These are phyloP conservation scores for Micoletzkya japonica DNA, from an alignment of 2,888 invertebrate species.

Conservation along the genomic window DNA sequence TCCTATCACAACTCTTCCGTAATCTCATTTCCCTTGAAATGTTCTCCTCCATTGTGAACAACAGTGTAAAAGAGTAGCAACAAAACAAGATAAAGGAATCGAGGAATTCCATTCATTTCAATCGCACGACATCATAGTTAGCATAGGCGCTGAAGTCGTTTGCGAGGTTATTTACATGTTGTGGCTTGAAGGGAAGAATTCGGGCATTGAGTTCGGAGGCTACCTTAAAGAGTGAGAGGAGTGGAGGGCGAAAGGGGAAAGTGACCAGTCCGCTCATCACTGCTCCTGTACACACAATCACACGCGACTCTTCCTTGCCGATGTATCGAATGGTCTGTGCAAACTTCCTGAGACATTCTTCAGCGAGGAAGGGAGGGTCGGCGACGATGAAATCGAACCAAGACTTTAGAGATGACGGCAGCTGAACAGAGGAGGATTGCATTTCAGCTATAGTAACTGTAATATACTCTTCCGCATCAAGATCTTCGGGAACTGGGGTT, in stretches of 20 bases:
- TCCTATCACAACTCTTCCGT: no score
- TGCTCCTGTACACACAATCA: conserved; percentile 84
- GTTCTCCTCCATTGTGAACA: no score
- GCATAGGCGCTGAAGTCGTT: conserved; percentile 90
- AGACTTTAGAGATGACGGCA: conserved; percentile 2
- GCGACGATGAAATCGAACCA: conserved; percentile 79
- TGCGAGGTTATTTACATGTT: conserved; percentile 84
- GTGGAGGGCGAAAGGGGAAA: not conserved
- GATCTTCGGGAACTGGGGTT: no score
- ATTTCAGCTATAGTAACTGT: not conserved
- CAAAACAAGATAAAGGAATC: not conserved
- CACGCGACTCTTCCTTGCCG: conserved; percentile 72
- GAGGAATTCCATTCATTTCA: not conserved
- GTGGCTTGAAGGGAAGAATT: conserved; percentile 76
- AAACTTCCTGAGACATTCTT: conserved; percentile 85
- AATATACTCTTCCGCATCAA: no score
- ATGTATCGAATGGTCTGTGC: conserved; percentile 75
- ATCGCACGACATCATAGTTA: conserved; percentile 70
- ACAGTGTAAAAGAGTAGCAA: not conserved
- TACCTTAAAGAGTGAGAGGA: conserved; percentile 33
- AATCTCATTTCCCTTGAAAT: no score
- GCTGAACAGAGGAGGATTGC: not conserved
- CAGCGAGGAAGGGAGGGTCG: conserved; percentile 91
- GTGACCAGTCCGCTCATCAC: conserved; percentile 70
- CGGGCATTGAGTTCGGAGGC: conserved; percentile 73